phyloP scores from a whole-genome alignment of 2,113 vertebrate species.

The Gnathonemus longibarbis region DNA sequence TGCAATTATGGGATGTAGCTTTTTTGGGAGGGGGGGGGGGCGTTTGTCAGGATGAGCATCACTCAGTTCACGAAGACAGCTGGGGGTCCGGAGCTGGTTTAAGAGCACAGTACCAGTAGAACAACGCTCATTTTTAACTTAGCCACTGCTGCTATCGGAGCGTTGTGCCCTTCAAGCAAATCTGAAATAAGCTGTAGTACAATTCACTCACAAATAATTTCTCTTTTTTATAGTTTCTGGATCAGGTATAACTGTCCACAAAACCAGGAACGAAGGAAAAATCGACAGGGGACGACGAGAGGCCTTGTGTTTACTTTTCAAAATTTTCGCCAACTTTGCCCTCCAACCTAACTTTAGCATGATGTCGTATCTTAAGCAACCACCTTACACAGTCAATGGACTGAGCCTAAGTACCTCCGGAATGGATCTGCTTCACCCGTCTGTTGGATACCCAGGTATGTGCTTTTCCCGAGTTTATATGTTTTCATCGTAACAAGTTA shows the following conservation, averaged over 20 bases:
- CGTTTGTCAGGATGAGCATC: slow-evolving; percentile 57
- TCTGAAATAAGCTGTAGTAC: not conserved
- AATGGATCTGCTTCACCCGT: slow-evolving; percentile 93
- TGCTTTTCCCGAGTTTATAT: not conserved
- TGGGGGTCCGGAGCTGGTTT: slow-evolving; percentile 56
- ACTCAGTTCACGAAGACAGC: slow-evolving; percentile 58
- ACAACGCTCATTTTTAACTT: slow-evolving; percentile 42
- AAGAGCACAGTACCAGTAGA: slow-evolving; percentile 52
- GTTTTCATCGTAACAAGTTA: not conserved
- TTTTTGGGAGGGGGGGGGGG: slow-evolving; percentile 35
- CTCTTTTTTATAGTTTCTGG: slow-evolving; percentile 27
- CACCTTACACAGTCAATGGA: slow-evolving; percentile 95
- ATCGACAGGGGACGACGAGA: slow-evolving; percentile 40
- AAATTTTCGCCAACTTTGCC: slow-evolving; percentile 68
- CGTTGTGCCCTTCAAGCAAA: slow-evolving; percentile 30
- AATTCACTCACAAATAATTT: slow-evolving; percentile 14
- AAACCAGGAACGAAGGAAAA: slow-evolving; percentile 27
- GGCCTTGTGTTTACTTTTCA: slow-evolving; percentile 49
- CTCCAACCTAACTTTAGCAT: slow-evolving; percentile 77
- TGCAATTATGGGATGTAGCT: slow-evolving; percentile 60
- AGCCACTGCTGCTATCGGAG: slow-evolving; percentile 46
- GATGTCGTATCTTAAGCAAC: slow-evolving; percentile 99
- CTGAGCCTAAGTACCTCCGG: slow-evolving; percentile 92
- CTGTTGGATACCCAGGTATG: slow-evolving; percentile 97
- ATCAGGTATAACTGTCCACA: slow-evolving; percentile 40